phyloP scores from a whole-genome alignment of 2,888 invertebrate species.

The Torymus texanus region DNA sequence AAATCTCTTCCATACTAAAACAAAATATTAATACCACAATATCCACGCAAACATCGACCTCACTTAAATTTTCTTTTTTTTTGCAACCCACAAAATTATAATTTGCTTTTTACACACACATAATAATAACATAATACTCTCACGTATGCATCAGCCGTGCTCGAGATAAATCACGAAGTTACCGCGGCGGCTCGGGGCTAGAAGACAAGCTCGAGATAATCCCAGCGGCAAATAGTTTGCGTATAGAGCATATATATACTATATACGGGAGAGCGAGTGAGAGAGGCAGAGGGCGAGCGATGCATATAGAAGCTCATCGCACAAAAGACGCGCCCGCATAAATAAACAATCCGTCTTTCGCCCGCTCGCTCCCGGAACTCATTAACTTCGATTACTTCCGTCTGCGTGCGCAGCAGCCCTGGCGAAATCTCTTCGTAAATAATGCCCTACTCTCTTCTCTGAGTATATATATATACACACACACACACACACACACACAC shows the following conservation, averaged over 20 bases:
- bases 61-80: no score
- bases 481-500: no score
- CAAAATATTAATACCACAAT: no score
- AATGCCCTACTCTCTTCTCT: slow-evolving; percentile 15
- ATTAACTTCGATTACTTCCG: slow-evolving; percentile 44
- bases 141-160: no score
- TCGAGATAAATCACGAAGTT: no score
- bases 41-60: no score
- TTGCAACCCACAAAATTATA: no score
- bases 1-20: no score
- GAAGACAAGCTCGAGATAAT: background rate
- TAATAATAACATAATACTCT: no score
- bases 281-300: background rate
- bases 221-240: background rate
- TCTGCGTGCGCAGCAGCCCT: background rate
- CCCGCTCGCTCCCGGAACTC: slow-evolving; percentile 15
- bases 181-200: background rate
- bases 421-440: slow-evolving; percentile 20
- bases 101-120: no score
- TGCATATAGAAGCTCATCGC: background rate
- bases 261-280: background rate
- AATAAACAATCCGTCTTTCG: slow-evolving; percentile 43
- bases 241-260: background rate
- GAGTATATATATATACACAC: no score
- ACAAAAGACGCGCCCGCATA: slow-evolving; percentile 14